phyloP scores from a whole-genome alignment of 2,888 invertebrate species.

The Amphipoea lucens region DNA sequence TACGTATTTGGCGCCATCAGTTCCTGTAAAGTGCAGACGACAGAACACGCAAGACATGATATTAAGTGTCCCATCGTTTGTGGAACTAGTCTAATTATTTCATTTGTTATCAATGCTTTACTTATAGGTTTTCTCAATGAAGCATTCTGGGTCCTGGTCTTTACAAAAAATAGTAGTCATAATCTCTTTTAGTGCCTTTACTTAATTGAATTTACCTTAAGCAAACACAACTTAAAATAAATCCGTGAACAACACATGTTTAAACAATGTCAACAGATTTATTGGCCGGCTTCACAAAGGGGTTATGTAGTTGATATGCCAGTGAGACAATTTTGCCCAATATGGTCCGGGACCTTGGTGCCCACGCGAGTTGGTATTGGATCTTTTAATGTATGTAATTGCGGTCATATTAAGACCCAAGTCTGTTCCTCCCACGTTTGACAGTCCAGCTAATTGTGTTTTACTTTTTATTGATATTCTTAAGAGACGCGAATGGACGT shows the following conservation, averaged over 20 bases:
- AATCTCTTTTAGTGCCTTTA: not conserved
- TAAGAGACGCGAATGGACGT: slow-evolving; percentile 53
- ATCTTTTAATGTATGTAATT: slow-evolving; percentile 88
- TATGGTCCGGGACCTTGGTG: slow-evolving; percentile 84
- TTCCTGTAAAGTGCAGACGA: not conserved
- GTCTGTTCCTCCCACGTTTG: slow-evolving; percentile 80
- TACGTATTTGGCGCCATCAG: not conserved
- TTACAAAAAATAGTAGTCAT: not conserved
- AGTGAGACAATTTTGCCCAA: slow-evolving; percentile 83
- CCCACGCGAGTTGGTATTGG: slow-evolving; percentile 85
- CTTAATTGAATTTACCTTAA: slow-evolving; percentile 15
- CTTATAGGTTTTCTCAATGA: slow-evolving; percentile 11
- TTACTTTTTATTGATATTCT: slow-evolving; percentile 68
- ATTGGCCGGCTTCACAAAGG: slow-evolving; percentile 72
- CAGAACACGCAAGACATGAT: not conserved
- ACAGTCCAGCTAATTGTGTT: slow-evolving; percentile 71
- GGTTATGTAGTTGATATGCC: slow-evolving; percentile 73
- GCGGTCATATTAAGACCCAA: slow-evolving; percentile 84
- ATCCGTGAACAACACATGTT: slow-evolving; percentile 51
- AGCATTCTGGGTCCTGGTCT: slow-evolving; percentile 10
- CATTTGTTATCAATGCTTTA: not conserved
- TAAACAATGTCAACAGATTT: slow-evolving; percentile 64
- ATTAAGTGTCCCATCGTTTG: not conserved
- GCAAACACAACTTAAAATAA: slow-evolving; percentile 43
- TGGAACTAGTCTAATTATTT: not conserved